Base-by-base conservation (phyloP, 1,140 invertebrate species). In the Nylanderia fulva region DNA sequence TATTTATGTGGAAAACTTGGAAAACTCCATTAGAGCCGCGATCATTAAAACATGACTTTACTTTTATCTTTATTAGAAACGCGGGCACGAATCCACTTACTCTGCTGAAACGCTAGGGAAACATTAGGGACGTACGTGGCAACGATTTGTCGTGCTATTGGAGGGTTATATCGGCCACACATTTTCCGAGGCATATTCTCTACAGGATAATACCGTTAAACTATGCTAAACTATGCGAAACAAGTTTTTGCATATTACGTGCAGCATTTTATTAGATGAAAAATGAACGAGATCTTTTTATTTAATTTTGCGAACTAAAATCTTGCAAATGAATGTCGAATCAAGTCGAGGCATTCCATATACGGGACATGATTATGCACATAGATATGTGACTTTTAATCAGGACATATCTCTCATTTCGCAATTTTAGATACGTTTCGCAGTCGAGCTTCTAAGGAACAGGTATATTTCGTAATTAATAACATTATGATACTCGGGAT, bases 381-480 rank as follows among this genome's bases (percentile, higher is more conserved):
- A 39, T 48, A 6, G n/a, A n/a, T 18, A 18, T 54, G 33, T n/a
- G 13, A 52, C 6, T 21, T 33, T 33, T 79, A 68, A 36, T 39
- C 29, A 18, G 48, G 13, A 36, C 39, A 36, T 45, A 45, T 36
- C 1, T 66, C 60, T 33, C 42, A 36, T 5, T 39, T 79, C n/a
- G 7, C 64, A 64, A 64, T 64, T 77, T 36, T 6, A 29, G 1
- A 66, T 13, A 2, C 4, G n/a, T 54, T 6, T 24, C 8, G 27
- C 13, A 77, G 4, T 29, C 29, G 21, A 52, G 39, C 13, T 33
- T 9, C 18, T 33, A 66, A 45, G 24, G 61, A 36, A 45, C n/a
- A 68, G 54, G 24, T 61, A 24, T 58, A 24, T 52, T 24, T 72
- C n/a, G 36, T 33, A 71, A 82, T 82, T 71, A 72, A 27, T 58